Evolutionary conservation across 2,113 vertebrate genomes (phyloP).

Genomic region (Pardalotus punctatus): DNA sequence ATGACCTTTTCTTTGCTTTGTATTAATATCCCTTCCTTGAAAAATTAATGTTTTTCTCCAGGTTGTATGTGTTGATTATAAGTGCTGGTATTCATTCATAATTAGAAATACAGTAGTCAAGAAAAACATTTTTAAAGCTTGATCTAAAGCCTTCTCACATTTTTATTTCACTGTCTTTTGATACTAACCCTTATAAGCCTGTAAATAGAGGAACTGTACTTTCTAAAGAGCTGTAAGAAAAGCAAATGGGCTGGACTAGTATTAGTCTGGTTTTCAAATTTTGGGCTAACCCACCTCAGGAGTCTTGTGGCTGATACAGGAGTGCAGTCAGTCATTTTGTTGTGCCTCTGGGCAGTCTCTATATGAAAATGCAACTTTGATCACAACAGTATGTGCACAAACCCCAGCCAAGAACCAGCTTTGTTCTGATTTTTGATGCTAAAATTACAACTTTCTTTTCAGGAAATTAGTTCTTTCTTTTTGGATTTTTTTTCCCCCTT

Average conservation of each 20-base stretch:
- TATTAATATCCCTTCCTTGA: background rate
- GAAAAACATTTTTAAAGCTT: background rate
- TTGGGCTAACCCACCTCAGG: background rate
- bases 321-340: background rate
- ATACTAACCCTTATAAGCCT: background rate
- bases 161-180: background rate
- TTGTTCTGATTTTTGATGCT: background rate
- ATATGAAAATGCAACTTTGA: background rate
- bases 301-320: background rate
- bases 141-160: background rate
- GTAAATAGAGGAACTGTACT: background rate
- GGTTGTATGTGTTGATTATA: constrained; percentile 10
- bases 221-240: background rate
- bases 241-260: background rate
- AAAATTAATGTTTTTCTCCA: background rate
- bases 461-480: background rate
- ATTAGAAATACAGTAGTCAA: background rate
- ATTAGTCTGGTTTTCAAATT: background rate
- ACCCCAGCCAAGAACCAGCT: background rate
- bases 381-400: background rate
- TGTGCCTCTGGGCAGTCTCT: background rate
- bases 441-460: background rate
- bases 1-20: constrained; percentile 15
- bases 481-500: accelerated
- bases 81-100: background rate